Evolutionary conservation across 1,140 invertebrate genomes (phyloP).

Genomic region (Caenorhabditis remanei): DNA sequence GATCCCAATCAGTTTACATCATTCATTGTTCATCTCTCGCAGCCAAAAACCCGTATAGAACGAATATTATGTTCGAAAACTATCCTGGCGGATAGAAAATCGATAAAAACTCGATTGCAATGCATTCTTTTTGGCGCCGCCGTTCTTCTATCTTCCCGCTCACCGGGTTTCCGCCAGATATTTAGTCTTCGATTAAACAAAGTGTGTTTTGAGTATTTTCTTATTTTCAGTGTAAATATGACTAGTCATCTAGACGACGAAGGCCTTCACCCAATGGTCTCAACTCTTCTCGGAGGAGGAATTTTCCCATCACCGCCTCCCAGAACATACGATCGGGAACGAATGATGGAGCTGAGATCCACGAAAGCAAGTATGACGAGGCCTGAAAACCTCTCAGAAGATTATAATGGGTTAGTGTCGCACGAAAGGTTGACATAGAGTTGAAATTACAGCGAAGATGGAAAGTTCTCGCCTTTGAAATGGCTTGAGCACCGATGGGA

Average conservation of each 20-base stretch:
- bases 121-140: not conserved
- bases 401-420: constrained; percentile 65
- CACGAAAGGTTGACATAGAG: not conserved
- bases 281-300: constrained; percentile 37
- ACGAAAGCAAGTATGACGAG: constrained; percentile 54
- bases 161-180: no score
- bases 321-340: constrained; percentile 58
- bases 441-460: constrained; percentile 68
- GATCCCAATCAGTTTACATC: no score
- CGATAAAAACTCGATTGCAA: constrained; percentile 41
- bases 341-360: constrained; percentile 62
- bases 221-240: constrained; percentile 51
- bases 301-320: not conserved
- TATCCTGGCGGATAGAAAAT: not conserved
- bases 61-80: no score
- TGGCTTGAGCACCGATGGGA: constrained; percentile 70
- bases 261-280: constrained; percentile 42
- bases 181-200: no score
- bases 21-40: no score
- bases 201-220: no score
- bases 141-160: not conserved
- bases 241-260: constrained; percentile 50
- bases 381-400: constrained; percentile 63
- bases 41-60: no score
- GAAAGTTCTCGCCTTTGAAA: constrained; percentile 70